phyloP scores from a whole-genome alignment of 2,888 invertebrate species.

The Heliconius aoede region DNA sequence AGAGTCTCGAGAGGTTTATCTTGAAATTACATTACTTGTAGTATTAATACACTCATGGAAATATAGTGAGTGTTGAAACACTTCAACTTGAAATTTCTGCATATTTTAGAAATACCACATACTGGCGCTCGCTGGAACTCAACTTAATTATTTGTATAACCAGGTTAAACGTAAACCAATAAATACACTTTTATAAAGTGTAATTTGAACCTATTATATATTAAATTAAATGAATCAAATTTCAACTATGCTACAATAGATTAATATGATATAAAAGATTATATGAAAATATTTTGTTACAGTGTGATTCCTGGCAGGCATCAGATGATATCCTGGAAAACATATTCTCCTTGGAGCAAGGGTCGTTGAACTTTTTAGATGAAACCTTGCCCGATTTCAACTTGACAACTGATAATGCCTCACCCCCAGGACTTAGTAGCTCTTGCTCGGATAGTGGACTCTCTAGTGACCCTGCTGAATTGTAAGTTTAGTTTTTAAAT shows the following conservation, averaged over 20 bases:
- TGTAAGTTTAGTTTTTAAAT: constrained; percentile 69
- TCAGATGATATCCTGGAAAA: constrained; percentile 87
- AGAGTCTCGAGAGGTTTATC: background rate
- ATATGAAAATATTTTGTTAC: constrained; percentile 51
- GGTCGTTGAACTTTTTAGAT: constrained; percentile 84
- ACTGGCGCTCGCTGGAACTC: background rate
- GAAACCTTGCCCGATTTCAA: constrained; percentile 78
- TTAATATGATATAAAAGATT: background rate
- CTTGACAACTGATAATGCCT: constrained; percentile 64
- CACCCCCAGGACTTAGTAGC: constrained; percentile 72
- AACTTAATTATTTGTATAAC: background rate
- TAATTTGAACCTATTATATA: background rate
- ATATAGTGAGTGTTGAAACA: background rate
- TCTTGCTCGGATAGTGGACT: constrained; percentile 88
- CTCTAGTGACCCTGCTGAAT: constrained; percentile 85
- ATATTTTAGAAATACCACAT: background rate
- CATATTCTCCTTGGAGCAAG: constrained; percentile 86
- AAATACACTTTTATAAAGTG: background rate
- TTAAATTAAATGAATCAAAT: background rate
- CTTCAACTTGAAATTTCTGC: background rate
- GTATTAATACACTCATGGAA: no score
- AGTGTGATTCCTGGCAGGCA: constrained; percentile 79
- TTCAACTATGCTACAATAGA: background rate
- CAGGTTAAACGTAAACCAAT: background rate
- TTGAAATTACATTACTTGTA: background rate